phyloP scores from a whole-genome alignment of 1,140 invertebrate species.

The Drosophila saltans region DNA sequence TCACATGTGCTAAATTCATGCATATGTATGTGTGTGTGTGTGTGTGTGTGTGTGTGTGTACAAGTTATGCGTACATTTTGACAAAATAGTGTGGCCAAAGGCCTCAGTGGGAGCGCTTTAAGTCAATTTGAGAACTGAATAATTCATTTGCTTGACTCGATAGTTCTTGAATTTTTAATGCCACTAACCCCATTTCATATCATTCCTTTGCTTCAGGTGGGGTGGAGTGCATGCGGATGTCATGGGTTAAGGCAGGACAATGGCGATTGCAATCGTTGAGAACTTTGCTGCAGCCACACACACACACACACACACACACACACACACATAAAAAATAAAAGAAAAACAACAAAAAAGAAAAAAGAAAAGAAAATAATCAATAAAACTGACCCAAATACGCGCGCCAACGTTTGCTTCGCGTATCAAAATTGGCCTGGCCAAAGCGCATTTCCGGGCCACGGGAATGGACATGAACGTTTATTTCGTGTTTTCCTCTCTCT shows the following conservation, averaged over 20 bases:
- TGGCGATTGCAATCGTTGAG: slow-evolving; percentile 63
- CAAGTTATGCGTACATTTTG: slow-evolving; percentile 52
- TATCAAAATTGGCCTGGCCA: slow-evolving; percentile 38
- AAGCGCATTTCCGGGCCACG: slow-evolving; percentile 68
- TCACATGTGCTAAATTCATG: slow-evolving; percentile 34
- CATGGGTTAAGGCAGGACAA: slow-evolving; percentile 27
- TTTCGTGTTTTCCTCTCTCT: background rate
- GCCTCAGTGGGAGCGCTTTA: slow-evolving; percentile 65
- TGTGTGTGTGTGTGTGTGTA: slow-evolving; percentile 18
- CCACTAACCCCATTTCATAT: slow-evolving; percentile 44
- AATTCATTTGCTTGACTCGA: slow-evolving; percentile 52
- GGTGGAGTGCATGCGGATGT: background rate
- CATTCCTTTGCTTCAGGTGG: background rate
- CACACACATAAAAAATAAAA: background rate
- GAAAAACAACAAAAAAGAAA: slow-evolving; percentile 4
- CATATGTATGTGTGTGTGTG: slow-evolving; percentile 13
- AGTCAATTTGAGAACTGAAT: slow-evolving; percentile 70
- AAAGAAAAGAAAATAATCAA: slow-evolving; percentile 62
- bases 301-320: background rate
- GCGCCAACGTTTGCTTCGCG: slow-evolving; percentile 59
- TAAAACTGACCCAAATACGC: slow-evolving; percentile 79
- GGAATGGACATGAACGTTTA: slow-evolving; percentile 3
- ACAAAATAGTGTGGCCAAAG: slow-evolving; percentile 64
- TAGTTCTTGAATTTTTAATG: slow-evolving; percentile 48
- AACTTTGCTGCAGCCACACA: slow-evolving; percentile 10